These are phyloP conservation scores for Lithobates pipiens DNA, from an alignment of 2,797 vertebrate species.

Conservation along the genomic window DNA sequence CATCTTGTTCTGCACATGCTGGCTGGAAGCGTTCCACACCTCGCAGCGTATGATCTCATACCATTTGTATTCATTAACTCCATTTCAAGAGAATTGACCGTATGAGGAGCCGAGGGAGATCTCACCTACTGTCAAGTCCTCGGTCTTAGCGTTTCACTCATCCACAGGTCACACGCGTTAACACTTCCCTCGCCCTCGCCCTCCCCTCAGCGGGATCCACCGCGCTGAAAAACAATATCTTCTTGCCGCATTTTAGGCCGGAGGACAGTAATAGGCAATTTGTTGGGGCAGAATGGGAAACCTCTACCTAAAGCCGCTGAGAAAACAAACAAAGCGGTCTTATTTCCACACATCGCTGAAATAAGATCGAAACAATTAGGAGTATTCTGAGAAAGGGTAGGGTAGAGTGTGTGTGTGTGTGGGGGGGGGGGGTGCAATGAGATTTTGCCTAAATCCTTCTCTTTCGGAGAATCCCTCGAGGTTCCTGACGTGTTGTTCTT, in stretches of 20 bases:
- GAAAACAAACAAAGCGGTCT: constrained; percentile 2
- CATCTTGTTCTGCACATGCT: not conserved
- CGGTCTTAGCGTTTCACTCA: constrained; percentile 16
- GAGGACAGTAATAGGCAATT: constrained; percentile 18
- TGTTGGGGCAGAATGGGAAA: not conserved
- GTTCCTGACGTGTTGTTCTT: constrained; percentile 40
- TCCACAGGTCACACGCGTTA: constrained; percentile 5
- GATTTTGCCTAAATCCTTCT: constrained; percentile 19
- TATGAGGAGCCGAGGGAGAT: not conserved
- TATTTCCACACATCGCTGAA: not conserved
- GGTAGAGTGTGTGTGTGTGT: too few relatives aligned
- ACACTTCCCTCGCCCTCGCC: not conserved
- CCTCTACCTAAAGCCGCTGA: not conserved
- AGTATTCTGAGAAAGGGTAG: constrained; percentile 18
- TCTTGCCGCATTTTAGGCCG: not conserved
- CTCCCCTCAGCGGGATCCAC: constrained; percentile 9
- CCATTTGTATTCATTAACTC: constrained; percentile 10
- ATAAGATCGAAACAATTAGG: constrained; percentile 23
- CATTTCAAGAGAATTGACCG: not conserved
- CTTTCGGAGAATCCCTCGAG: constrained; percentile 27
- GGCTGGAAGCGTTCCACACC: not conserved
- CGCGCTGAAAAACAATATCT: constrained; percentile 17
- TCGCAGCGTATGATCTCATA: not conserved
- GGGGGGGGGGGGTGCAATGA: not conserved
- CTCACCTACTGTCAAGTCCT: constrained; percentile 2